A percentile compares a stretch with the other conserved stretches of the same genome.
These are phyloP conservation scores for Meteorus cinctellus DNA, from an alignment of 2,888 invertebrate genomes.

Conservation along the genomic window DNA sequence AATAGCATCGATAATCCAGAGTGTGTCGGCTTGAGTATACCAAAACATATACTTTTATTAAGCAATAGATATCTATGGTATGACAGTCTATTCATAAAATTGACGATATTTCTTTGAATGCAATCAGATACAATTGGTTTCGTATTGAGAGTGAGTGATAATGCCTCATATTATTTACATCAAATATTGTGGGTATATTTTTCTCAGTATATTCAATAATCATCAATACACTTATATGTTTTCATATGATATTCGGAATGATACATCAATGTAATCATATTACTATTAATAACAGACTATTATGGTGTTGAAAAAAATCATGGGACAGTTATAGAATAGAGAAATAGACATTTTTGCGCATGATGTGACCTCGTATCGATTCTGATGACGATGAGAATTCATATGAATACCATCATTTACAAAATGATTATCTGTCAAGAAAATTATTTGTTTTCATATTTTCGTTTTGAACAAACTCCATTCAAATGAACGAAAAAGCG, in stretches of 20 bases:
- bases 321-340: not conserved
- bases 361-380: not conserved
- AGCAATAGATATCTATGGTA: constrained; percentile 64
- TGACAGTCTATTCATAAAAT: constrained; percentile 67
- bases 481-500: too few relatives aligned
- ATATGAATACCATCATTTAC: not conserved
- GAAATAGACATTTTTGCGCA: not conserved
- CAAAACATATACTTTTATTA: constrained; percentile 63
- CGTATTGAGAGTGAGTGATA: not conserved
- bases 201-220: too few relatives aligned
- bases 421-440: not conserved
- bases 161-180: too few relatives aligned
- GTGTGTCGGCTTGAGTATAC: constrained; percentile 71
- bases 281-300: not conserved
- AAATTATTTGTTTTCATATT: not conserved
- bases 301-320: not conserved
- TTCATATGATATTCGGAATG: not conserved
- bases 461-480: too few relatives aligned
- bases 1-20: constrained; percentile 68
- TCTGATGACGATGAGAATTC: not conserved
- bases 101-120: constrained; percentile 68
- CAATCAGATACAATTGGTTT: not conserved
- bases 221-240: not conserved
- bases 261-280: not conserved
- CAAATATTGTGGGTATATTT: too few relatives aligned